Evolutionary conservation across 1,140 invertebrate genomes (phyloP).

Genomic region (Cyphomyrmex costatus): DNA sequence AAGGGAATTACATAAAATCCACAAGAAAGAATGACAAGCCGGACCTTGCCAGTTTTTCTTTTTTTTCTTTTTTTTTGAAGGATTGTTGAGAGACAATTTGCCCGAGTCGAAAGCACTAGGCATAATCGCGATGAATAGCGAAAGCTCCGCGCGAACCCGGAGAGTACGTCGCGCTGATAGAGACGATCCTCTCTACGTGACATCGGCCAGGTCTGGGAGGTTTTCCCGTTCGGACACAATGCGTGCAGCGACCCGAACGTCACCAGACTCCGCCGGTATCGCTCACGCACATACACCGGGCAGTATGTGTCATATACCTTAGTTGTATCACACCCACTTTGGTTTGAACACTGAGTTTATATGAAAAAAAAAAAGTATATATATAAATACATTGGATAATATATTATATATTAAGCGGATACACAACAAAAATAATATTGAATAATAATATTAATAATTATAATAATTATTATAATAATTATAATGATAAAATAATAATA

Average conservation of each 20-base stretch:
- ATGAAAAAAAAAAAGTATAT: constrained; percentile 72
- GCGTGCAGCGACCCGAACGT: not conserved
- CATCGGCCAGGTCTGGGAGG: not conserved
- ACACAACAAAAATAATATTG: constrained; percentile 85
- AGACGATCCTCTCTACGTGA: constrained; percentile 12
- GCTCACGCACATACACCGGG: constrained; percentile 74
- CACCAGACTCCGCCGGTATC: not conserved
- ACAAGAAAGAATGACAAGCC: constrained; percentile 14
- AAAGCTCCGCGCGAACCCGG: constrained; percentile 18
- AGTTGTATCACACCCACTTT: constrained; percentile 80
- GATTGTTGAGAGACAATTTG: too few relatives aligned
- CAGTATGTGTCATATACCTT: constrained; percentile 79
- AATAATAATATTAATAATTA: constrained; percentile 82
- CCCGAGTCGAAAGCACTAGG: not conserved
- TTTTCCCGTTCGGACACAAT: constrained; percentile 19
- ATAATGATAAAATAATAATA: constrained; percentile 84
- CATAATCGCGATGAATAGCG: constrained; percentile 1
- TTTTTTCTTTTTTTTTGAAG: too few relatives aligned
- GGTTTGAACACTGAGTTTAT: constrained; percentile 82
- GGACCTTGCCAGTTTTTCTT: constrained; percentile 3
- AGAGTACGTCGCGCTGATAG: constrained; percentile 39
- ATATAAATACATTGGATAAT: constrained; percentile 82
- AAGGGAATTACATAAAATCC: not conserved
- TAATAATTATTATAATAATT: constrained; percentile 75
- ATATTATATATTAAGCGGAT: constrained; percentile 83